These are phyloP conservation scores for Drusus annulatus DNA, from an alignment of 1,140 invertebrate species.

Conservation along the genomic window DNA sequence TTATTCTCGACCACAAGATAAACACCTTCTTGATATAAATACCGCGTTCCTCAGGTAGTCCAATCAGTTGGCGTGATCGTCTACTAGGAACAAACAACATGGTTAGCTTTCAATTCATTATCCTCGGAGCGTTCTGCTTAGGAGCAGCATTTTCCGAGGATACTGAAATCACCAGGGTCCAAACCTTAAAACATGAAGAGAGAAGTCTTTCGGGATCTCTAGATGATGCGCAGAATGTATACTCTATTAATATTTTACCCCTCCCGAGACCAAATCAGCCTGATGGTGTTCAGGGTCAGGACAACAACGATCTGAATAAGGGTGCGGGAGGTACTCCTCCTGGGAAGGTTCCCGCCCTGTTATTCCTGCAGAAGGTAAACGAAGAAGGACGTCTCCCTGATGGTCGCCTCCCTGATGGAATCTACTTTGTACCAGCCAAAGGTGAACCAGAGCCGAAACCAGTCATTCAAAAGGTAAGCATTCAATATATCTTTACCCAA, in stretches of 20 bases:
- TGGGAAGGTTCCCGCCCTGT: constrained; percentile 48
- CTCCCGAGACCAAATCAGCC: neutral
- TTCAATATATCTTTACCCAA: too few species aligned
- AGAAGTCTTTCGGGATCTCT: neutral
- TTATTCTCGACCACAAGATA: constrained; percentile 1
- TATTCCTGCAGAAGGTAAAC: constrained; percentile 51
- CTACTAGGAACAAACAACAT: neutral
- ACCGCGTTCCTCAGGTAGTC: constrained; percentile 5
- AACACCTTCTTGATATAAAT: constrained; percentile 40
- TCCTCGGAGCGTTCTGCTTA: neutral
- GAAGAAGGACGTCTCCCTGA: constrained; percentile 32
- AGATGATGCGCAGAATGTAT: constrained; percentile 47
- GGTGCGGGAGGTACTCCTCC: neutral
- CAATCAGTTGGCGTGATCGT: neutral
- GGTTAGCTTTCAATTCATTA: constrained; percentile 10
- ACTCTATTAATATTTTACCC: constrained; percentile 44
- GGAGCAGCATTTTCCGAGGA: constrained; percentile 4
- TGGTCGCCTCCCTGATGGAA: constrained; percentile 53
- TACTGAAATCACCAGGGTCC: constrained; percentile 49
- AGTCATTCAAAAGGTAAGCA: constrained; percentile 49
- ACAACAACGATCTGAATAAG: constrained; percentile 29
- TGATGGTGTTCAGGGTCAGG: neutral
- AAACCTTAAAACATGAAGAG: constrained; percentile 44
- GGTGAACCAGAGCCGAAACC: constrained; percentile 47
- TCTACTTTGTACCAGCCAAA: constrained; percentile 53